Percentiles rank a stretch among this genome's conserved stretches.
Conservation (phyloP, 2,113 vertebrate genomes). For the Sapayoa aenigma region DNA sequence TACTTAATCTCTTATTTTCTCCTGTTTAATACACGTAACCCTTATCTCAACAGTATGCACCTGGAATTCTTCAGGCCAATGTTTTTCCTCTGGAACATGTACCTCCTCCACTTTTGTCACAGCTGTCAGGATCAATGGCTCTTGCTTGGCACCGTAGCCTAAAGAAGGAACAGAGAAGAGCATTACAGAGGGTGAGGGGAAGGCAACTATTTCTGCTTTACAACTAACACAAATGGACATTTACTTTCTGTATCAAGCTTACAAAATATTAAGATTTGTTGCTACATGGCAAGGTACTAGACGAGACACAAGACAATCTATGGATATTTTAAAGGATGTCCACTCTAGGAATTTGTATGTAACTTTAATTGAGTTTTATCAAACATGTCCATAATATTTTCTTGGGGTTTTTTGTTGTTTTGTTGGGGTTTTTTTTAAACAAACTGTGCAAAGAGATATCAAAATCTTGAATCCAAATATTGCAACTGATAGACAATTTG, state of each 20-base stretch:
- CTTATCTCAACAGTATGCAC: slow-evolving; percentile 65
- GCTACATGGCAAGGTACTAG: background rate
- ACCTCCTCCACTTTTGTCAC: slow-evolving; percentile 68
- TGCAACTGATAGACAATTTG: rapidly evolving
- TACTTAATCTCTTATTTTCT: background rate
- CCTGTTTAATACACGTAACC: background rate
- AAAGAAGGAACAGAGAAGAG: background rate
- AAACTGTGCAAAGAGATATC: background rate
- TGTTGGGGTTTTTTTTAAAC: background rate
- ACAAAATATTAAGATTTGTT: background rate
- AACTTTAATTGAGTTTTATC: background rate
- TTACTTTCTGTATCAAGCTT: background rate
- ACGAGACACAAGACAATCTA: background rate
- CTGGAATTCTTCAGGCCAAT: slow-evolving; percentile 71
- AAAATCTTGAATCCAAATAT: background rate
- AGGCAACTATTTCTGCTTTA: background rate
- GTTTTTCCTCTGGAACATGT: slow-evolving; percentile 61
- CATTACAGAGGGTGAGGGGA: background rate
- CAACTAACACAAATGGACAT: background rate
- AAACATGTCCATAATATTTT: background rate
- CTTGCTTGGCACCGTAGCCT: slow-evolving; percentile 82
- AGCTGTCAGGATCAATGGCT: slow-evolving; percentile 74
- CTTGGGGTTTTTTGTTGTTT: background rate
- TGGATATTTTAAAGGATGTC: background rate
- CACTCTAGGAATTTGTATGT: background rate